Evolutionary conservation across 37 sponge, comb jelly and placozoan species (phyloP).

Genomic region (Agelas oroides): DNA sequence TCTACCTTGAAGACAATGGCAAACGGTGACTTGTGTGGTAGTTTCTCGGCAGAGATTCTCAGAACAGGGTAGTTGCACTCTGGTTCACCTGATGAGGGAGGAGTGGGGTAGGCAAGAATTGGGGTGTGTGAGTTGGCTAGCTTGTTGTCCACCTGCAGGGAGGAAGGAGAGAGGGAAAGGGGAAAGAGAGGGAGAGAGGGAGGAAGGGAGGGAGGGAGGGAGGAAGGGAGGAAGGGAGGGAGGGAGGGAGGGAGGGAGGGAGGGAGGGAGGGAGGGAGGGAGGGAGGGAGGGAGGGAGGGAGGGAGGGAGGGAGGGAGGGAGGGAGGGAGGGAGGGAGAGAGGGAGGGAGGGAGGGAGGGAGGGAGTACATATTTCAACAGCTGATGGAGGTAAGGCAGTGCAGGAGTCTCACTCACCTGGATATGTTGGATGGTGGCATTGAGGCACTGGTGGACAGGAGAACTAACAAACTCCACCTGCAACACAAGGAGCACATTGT

Average conservation of each 20-base stretch:
- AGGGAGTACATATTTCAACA: no score
- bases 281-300: no score
- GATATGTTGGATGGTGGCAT: slow-evolving; percentile 63
- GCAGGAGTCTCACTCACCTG: no score
- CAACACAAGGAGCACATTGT: no score
- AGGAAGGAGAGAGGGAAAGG: neutral
- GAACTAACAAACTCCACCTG: slow-evolving; percentile 59
- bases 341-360: no score
- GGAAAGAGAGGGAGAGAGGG: neutral
- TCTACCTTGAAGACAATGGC: slow-evolving; percentile 67
- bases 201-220: neutral
- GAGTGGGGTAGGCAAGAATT: slow-evolving; percentile 73
- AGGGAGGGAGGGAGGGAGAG: no score
- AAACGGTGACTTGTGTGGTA: slow-evolving; percentile 69
- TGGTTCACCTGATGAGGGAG: slow-evolving; percentile 46
- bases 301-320: no score
- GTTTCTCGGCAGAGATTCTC: slow-evolving; percentile 35
- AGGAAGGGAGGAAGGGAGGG: slow-evolving; percentile 4
- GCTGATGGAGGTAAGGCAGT: no score
- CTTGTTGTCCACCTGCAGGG: slow-evolving; percentile 86
- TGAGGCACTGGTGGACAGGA: slow-evolving; percentile 40
- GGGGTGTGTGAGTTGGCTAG: slow-evolving; percentile 45
- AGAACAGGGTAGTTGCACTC: slow-evolving; percentile 43
- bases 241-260: slow-evolving; percentile 7
- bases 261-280: no score